Evolutionary conservation across 2,113 vertebrate genomes (phyloP).

Genomic region (Opisthocomus hoazin): DNA sequence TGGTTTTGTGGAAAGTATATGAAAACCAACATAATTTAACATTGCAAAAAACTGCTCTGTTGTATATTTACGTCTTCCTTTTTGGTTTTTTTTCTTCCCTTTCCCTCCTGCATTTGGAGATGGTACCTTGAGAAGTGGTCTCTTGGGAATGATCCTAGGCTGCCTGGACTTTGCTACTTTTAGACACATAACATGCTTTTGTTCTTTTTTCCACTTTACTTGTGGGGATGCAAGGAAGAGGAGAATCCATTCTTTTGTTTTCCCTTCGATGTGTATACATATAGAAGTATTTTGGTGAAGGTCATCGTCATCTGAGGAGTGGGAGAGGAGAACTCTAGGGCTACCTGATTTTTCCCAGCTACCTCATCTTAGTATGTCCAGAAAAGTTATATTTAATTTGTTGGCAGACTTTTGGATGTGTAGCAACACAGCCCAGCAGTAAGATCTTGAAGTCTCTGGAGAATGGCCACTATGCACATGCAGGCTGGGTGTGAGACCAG

Average conservation of each 20-base stretch:
- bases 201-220: background rate
- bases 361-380: background rate
- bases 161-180: background rate
- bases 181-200: background rate
- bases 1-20: background rate
- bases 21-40: background rate
- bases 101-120: background rate
- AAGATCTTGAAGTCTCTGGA: background rate
- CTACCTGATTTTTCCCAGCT: background rate
- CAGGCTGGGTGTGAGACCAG: accelerated
- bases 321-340: accelerated
- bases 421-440: background rate
- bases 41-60: background rate
- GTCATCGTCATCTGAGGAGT: background rate
- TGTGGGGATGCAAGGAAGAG: background rate
- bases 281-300: background rate
- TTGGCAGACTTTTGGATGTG: background rate
- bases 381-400: background rate
- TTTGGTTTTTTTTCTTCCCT: too few species aligned
- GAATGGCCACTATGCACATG: accelerated
- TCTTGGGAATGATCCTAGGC: background rate
- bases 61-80: background rate
- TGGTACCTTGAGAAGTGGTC: background rate
- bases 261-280: background rate
- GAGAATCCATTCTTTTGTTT: background rate